Conservation (phyloP, 2,113 vertebrate species). For the Heloderma charlesbogerti region DNA sequence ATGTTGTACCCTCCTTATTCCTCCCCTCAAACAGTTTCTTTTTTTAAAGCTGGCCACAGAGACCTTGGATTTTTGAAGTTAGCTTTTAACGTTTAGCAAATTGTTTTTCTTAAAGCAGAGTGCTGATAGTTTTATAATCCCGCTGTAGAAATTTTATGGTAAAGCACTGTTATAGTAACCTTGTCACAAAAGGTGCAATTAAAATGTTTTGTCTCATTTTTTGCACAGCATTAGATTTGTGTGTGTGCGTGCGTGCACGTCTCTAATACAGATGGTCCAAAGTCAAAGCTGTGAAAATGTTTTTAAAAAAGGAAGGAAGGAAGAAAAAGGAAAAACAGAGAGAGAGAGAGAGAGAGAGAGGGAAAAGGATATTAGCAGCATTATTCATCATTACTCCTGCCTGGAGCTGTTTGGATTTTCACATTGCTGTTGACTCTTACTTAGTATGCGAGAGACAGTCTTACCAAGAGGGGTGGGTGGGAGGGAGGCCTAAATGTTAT, state of each 20-base stretch:
- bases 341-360: background rate
- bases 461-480: background rate
- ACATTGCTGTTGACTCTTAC: constrained; percentile 23
- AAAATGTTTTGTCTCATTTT: constrained; percentile 69
- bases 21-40: background rate
- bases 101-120: constrained; percentile 65
- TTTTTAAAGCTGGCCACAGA: constrained; percentile 4
- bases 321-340: background rate
- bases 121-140: constrained; percentile 39
- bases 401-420: constrained; percentile 30
- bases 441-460: background rate
- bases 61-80: constrained; percentile 39
- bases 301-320: background rate
- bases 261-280: constrained; percentile 71
- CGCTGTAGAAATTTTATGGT: constrained; percentile 56
- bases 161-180: constrained; percentile 66
- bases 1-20: background rate
- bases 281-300: constrained; percentile 71
- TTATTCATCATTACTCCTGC: constrained; percentile 49
- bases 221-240: constrained; percentile 59
- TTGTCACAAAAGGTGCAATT: constrained; percentile 69
- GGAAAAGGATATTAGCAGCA: constrained; percentile 31
- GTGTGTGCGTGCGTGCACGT: constrained; percentile 3
- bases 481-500: background rate
- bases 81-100: constrained; percentile 34